Base-by-base conservation (phyloP, 1,140 invertebrate genomes). In the Bombus confusus region DNA sequence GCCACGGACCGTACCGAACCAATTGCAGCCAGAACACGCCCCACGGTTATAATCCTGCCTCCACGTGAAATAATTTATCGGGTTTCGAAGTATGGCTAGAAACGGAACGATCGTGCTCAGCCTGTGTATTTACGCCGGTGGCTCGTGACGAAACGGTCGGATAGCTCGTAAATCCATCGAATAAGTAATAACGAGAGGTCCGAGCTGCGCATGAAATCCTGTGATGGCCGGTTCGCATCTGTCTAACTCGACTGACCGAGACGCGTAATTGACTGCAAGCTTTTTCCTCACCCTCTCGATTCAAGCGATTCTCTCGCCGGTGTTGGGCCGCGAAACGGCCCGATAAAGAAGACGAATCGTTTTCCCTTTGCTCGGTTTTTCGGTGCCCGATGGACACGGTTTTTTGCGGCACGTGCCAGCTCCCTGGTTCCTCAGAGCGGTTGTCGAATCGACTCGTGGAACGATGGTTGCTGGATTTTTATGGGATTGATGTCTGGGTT, bases 111-210 rank as follows among this genome's bases (percentile, higher is more conserved):
- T 52, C 28, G 18, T 6, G 37, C n/a, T 37, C 31, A 47, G 28
- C 28, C 28, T 18, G 37, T 84, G 74, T 89, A 87, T 90, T 90
- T 87, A 87, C 87, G 77, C 57, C 59, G 57, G 80, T 64, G 77
- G 87, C 86, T 89, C 79, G 88, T 84, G 87, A 89, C 85, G 80
- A 86, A 89, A 78, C 78, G 68, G 31, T 25, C 80, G 34, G 75
- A 76, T 85, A 69, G 87, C 84, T 85, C 88, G 80, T 89, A 89
- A 89, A 89, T 89, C 88, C 47, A 79, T 89, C 86, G 77, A 74
- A 68, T 80, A 86, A 74, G 80, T 89, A 86, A 89, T 89, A 89
- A 89, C 88, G 85, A 89, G 85, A 41, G 59, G 64, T 62, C 13
- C n/a, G 83, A 73, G 52, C 73, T 52, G 64, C 64, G 22, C 62